Evolutionary conservation across 2,113 vertebrate genomes (phyloP), one percentile per base, ranked within the genome.

Genomic region (Syngnathus floridae): DNA sequence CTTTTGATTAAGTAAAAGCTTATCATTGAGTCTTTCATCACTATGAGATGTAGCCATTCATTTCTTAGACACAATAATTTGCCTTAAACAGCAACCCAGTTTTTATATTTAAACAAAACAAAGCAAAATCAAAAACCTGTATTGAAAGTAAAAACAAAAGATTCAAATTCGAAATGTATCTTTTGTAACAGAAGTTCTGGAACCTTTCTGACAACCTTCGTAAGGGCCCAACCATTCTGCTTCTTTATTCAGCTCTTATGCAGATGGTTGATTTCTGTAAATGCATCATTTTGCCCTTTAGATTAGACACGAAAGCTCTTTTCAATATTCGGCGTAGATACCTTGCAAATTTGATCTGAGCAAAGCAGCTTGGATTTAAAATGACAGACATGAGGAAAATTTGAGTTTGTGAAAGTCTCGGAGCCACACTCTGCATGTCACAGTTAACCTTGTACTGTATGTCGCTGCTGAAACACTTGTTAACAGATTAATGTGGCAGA

Each of bases 401-500:
- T 22, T 56, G 21, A 9, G 68, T 70, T 69, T 65, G n/a, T 60
- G 11, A 72, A 76, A 60, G 67, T 80, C 80, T 73, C 82, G 79
- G 75, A 80, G 70, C 65, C 66, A 61, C 31, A 74, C 70, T 73
- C 43, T 61, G 22, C 49, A 26, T 75, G 74, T 65, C 82, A 80
- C 73, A 79, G 67, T 36, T 62, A 4, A 1, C 55, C 57, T 65
- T 75, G 26, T 31, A 31, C 26, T 81, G 67, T 74, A 65, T 74
- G 81, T 84, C 81, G 78, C 78, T 63, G 66, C 67, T 62, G 70
- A 83, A 86, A 85, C 76, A 75, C 73, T 82, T 82, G 78, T 80
- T 87, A 85, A 58, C 74, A 86, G 88, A 90, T 88, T 83, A 88
- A 86, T 76, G 71, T 66, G 51, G 56, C 74, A 82, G 78, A 89